Conservation (phyloP, 2,888 invertebrate species). For the Muschampia plurimacula region DNA sequence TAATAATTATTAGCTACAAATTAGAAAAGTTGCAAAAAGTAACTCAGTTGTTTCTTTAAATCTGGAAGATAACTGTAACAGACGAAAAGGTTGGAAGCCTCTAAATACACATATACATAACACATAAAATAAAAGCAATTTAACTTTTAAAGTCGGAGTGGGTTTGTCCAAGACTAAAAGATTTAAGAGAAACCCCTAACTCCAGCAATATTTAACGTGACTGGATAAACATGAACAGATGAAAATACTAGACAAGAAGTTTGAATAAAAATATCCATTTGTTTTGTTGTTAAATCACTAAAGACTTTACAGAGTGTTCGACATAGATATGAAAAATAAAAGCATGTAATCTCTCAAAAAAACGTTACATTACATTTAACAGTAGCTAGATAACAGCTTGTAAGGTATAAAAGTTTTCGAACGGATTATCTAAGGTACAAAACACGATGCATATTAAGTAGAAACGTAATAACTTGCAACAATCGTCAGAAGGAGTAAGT, state of each 20-base stretch:
- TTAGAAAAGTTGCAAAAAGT: constrained; percentile 13
- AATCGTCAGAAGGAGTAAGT: not conserved
- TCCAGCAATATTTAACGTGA: constrained; percentile 20
- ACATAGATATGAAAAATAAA: not conserved
- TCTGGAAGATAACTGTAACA: constrained; percentile 7
- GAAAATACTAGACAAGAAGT: not conserved
- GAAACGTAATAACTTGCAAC: constrained; percentile 11
- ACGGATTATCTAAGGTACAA: constrained; percentile 7
- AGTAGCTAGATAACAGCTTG: not conserved
- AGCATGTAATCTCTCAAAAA: not conserved
- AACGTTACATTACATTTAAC: not conserved
- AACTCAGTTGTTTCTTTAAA: not conserved
- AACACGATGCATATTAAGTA: constrained; percentile 8
- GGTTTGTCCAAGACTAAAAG: constrained; percentile 12
- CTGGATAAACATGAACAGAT: constrained; percentile 8
- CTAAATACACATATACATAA: not conserved
- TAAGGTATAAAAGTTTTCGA: not conserved
- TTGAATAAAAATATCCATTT: not conserved
- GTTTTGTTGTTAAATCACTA: not conserved
- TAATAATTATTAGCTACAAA: not conserved
- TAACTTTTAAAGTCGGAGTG: constrained; percentile 17
- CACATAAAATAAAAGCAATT: constrained; percentile 10
- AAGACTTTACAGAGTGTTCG: not conserved
- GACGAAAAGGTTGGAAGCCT: constrained; percentile 5
- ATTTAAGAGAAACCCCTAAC: constrained; percentile 14